A percentile compares a stretch with the other conserved stretches of the same genome.
Evolutionary conservation across 2,797 vertebrate species (phyloP).

Genomic region (Sebastes elongatus): DNA sequence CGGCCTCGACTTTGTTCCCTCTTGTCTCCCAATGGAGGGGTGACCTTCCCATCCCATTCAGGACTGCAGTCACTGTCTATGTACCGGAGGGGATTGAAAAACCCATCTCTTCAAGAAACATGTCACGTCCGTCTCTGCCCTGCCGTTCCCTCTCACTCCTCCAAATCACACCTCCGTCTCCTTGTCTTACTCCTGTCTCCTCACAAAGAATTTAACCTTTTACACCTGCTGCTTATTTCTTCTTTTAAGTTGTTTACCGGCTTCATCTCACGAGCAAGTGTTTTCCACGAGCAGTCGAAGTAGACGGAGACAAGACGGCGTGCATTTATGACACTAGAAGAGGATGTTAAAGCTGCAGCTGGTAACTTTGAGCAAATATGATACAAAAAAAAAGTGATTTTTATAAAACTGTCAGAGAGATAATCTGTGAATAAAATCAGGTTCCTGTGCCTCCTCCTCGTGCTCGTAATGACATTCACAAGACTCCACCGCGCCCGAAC

Average conservation of each 20-base stretch:
- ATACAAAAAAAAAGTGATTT: no score
- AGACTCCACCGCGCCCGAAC: no score
- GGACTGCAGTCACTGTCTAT: conserved; percentile 37
- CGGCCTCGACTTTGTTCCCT: conserved; percentile 46
- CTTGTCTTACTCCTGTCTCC: neutral
- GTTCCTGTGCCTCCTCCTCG: no score
- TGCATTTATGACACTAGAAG: neutral
- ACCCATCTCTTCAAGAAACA: conserved; percentile 41
- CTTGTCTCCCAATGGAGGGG: conserved; percentile 49
- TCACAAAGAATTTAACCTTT: conserved; percentile 37
- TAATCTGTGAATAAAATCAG: no score
- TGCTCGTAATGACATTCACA: no score
- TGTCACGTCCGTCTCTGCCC: conserved; percentile 44
- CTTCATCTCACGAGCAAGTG: neutral
- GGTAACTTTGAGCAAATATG: no score
- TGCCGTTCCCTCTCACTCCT: neutral
- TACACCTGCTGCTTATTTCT: conserved; percentile 2
- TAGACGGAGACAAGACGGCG: neutral
- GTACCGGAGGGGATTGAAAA: conserved; percentile 46
- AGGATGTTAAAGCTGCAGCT: neutral
- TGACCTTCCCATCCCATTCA: conserved; percentile 63
- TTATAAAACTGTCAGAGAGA: no score
- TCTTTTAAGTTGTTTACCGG: conserved; percentile 15
- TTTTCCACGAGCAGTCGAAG: neutral
- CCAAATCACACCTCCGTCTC: conserved; percentile 26